Evolutionary conservation across 2,113 vertebrate genomes (phyloP).

Genomic region (Ceyx margarethae): DNA sequence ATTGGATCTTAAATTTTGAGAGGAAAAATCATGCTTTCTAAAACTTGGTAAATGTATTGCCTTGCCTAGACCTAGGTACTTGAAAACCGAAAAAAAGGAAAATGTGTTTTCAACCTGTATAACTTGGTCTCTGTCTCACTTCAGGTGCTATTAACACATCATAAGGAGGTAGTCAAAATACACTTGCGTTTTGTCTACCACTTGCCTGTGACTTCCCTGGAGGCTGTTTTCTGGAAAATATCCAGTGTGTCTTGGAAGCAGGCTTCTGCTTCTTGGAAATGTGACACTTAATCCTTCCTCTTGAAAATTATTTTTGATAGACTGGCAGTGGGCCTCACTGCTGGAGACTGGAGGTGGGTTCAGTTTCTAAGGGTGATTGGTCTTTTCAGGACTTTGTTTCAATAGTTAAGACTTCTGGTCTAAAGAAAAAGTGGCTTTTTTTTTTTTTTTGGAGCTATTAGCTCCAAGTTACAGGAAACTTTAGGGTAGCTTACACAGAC

Average conservation of each 20-base stretch:
- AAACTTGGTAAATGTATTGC: neutral
- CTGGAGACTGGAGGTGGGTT: neutral
- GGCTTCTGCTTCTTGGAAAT: slow-evolving; percentile 11
- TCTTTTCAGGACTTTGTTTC: neutral
- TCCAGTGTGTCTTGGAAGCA: slow-evolving; percentile 5
- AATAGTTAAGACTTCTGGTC: neutral
- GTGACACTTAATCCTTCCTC: neutral
- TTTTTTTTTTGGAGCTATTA: no score
- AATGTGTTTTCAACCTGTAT: neutral
- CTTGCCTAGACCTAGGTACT: neutral
- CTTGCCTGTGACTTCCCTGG: slow-evolving; percentile 25
- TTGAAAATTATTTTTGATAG: neutral
- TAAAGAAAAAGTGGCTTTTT: neutral
- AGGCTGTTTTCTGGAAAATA: neutral
- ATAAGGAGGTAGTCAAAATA: slow-evolving; percentile 24
- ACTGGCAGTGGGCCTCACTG: neutral
- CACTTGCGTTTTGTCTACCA: neutral
- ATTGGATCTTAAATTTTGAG: neutral
- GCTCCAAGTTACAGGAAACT: slow-evolving; percentile 10
- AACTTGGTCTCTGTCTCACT: neutral
- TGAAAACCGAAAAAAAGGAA: neutral
- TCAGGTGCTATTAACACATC: neutral
- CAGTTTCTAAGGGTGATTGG: neutral
- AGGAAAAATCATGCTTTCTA: neutral
- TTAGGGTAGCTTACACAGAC: slow-evolving; percentile 20